Evolutionary conservation across 2,888 invertebrate genomes (phyloP).

Genomic region (Caenorhabditis zanzibari): DNA sequence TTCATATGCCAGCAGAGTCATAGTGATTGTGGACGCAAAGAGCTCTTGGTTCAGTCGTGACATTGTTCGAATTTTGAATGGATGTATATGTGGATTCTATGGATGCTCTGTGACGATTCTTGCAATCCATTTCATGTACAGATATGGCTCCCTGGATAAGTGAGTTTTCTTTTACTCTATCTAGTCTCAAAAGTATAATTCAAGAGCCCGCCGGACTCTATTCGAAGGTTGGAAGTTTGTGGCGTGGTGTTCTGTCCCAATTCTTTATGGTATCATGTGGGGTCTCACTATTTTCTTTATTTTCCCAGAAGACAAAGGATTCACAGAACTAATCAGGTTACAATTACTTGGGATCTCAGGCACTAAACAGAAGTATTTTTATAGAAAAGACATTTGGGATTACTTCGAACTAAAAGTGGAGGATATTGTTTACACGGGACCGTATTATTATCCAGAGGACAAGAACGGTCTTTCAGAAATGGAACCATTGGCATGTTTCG

Average conservation of each 20-base stretch:
- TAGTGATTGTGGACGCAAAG: constrained; percentile 41
- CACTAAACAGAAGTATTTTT: neutral
- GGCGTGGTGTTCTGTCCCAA: constrained; percentile 3
- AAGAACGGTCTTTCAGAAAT: constrained; percentile 20
- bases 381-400: constrained; percentile 52
- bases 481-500: constrained; percentile 26
- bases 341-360: too few species aligned
- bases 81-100: constrained; percentile 50
- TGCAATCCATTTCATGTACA: constrained; percentile 42
- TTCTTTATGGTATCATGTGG: constrained; percentile 27
- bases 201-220: constrained; percentile 17
- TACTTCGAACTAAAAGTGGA: constrained; percentile 45
- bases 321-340: constrained; percentile 40
- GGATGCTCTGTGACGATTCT: constrained; percentile 41
- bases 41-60: constrained; percentile 35
- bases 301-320: constrained; percentile 35
- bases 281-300: constrained; percentile 39
- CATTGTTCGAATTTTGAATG: constrained; percentile 22
- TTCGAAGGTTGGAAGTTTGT: constrained; percentile 33
- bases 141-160: constrained; percentile 41
- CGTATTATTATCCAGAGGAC: constrained; percentile 47
- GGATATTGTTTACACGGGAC: constrained; percentile 40
- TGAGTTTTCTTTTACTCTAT: neutral
- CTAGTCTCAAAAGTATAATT: neutral
- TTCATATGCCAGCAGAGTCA: constrained; percentile 35